phyloP scores from a whole-genome alignment of 2,113 vertebrate genomes.

The Anoura caudifer region DNA sequence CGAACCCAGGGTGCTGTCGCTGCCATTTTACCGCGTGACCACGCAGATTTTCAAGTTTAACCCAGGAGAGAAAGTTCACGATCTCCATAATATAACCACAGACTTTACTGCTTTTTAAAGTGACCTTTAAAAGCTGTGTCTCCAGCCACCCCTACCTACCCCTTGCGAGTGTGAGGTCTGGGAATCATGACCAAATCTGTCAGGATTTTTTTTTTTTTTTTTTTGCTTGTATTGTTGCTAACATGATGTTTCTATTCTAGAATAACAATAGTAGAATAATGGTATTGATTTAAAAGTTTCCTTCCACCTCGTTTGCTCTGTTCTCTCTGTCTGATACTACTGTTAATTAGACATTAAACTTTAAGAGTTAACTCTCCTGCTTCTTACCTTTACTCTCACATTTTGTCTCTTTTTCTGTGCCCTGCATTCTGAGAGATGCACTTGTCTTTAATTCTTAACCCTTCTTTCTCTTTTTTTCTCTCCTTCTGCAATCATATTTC shows the following conservation, averaged over 20 bases:
- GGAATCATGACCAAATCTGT: neutral
- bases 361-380: neutral
- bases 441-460: neutral
- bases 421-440: neutral
- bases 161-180: neutral
- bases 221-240: neutral
- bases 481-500: neutral
- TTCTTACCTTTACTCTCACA: neutral
- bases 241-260: neutral
- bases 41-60: neutral
- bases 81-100: neutral
- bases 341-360: neutral
- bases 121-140: neutral
- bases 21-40: neutral
- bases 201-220: neutral
- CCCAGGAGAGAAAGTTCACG: neutral
- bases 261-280: neutral
- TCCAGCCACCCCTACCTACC: neutral
- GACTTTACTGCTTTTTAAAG: neutral
- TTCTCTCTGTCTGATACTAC: neutral
- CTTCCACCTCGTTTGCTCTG: neutral
- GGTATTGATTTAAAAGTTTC: neutral
- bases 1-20: neutral
- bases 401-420: neutral
- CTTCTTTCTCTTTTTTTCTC: neutral